phyloP scores from a whole-genome alignment of 2,888 invertebrate species.

The Nephrotoma appendiculata region DNA sequence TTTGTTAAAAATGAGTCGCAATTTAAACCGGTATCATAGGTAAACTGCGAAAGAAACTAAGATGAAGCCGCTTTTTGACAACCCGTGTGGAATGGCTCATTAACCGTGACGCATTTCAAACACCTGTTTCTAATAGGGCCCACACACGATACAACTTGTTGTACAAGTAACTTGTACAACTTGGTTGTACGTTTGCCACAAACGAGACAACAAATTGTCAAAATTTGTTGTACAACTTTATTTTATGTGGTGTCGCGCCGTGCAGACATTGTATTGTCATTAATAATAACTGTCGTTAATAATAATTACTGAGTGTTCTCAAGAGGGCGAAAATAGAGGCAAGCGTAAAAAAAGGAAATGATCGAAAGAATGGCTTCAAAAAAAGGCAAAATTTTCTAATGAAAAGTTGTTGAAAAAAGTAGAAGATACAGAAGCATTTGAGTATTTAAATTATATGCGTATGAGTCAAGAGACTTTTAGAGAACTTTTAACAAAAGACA shows the following conservation, averaged over 20 bases:
- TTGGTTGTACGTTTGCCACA: neutral
- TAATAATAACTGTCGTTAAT: no score
- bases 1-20: no score
- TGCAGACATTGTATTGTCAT: no score
- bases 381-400: neutral
- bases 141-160: neutral
- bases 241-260: neutral
- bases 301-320: neutral
- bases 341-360: neutral
- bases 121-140: neutral
- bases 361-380: neutral
- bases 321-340: neutral
- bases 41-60: no score
- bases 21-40: no score
- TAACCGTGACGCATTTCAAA: no score
- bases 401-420: neutral
- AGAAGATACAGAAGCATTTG: neutral
- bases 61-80: no score
- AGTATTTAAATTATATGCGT: neutral
- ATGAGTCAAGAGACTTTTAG: neutral
- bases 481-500: neutral
- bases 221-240: neutral
- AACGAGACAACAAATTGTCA: neutral
- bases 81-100: no score
- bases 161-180: neutral